A percentile compares a stretch with the other conserved stretches of the same genome.
Conservation (phyloP, 2,888 invertebrate genomes). For the Formica aserva region DNA sequence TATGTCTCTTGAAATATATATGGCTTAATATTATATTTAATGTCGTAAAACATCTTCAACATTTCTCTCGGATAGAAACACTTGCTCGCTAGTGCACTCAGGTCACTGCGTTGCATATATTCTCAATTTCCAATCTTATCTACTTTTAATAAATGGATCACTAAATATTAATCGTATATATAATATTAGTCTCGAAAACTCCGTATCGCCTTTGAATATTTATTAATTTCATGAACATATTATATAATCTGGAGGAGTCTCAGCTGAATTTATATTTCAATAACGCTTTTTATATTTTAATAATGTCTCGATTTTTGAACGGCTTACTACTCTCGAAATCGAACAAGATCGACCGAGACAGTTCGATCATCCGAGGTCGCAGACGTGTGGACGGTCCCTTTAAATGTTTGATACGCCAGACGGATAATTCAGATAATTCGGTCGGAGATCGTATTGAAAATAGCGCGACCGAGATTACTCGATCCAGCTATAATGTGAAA, state of each 20-base stretch:
- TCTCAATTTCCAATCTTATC: neutral
- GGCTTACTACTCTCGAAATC: constrained; percentile 55
- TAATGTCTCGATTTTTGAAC: constrained; percentile 22
- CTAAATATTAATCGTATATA: neutral
- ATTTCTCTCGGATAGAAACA: neutral
- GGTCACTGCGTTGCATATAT: neutral
- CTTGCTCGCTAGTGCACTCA: neutral
- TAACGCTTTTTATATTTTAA: neutral
- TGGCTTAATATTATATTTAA: neutral
- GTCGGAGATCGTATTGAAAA: constrained; percentile 73
- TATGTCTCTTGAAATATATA: neutral
- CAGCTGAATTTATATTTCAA: neutral
- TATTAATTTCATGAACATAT: neutral
- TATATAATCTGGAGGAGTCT: neutral
- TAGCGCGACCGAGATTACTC: constrained; percentile 73
- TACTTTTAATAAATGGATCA: neutral
- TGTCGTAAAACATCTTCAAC: neutral
- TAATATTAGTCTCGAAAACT: neutral
- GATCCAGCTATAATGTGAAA: constrained; percentile 66
- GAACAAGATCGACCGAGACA: constrained; percentile 60
- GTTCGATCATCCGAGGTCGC: constrained; percentile 61
- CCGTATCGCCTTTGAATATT: neutral
- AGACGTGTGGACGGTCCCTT: constrained; percentile 68
- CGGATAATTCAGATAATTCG: constrained; percentile 77
- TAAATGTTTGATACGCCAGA: constrained; percentile 80